Evolutionary conservation across 1,140 invertebrate species (phyloP), one percentile per base, ranked within the genome.

Genomic region (Rhagoletis zephyria): DNA sequence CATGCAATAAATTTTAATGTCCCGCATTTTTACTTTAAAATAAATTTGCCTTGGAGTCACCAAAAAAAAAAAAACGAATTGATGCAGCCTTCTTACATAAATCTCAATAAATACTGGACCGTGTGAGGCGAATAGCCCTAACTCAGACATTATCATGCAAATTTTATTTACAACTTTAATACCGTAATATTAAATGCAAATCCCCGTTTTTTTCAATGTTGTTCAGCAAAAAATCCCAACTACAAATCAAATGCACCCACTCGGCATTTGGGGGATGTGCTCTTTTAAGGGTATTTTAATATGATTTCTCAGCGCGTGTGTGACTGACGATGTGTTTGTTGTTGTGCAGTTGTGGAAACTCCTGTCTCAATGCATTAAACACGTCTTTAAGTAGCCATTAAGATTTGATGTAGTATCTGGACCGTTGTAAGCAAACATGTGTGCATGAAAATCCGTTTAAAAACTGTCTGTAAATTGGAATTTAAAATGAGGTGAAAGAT

Each of bases 351-450:
- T 74, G 10, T 56, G 70, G 48, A 45, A 77, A 14, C 48, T 56
- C 0, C n/a, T 30, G 48, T 81, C 3, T 81, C 48, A 56, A 30
- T 7, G 48, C 74, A 81, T 59, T 81, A 81, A 81, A 81, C 74
- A 81, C 74, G 74, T 81, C 74, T 81, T 81, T 81, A 81, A 81
- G 74, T 81, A 59, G 45, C 45, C 74, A 81, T 81, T 81, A 81
- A 81, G 74, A 59, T 81, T 81, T 81, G 74, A 81, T 81, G 56
- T 56, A 81, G 74, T 81, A 81, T 81, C 9, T 81, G 74, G n/a
- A 19, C n/a, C 51, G 74, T 81, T 81, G 48, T 81, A 56, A 59
- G 74, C 51, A 81, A 81, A 56, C 74, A 81, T 81, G 45, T n/a
- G 51, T 7, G 14, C 74, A 56, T 81, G 74, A 81, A 74, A 81